phyloP scores from a whole-genome alignment of 2,797 vertebrate species.

The Brachyrhaphis roseni region DNA sequence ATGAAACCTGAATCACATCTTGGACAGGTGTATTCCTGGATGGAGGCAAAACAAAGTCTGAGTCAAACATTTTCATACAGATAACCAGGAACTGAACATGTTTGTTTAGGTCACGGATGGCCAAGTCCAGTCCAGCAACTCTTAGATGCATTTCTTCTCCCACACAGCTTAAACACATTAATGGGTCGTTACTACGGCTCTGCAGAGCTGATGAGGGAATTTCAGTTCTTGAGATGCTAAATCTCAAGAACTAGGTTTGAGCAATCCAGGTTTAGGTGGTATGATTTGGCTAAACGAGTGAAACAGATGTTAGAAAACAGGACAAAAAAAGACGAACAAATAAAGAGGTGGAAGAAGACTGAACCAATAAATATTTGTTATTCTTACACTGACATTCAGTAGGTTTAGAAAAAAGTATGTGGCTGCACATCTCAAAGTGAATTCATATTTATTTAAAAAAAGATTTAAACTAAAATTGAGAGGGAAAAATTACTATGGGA shows the following conservation, averaged over 20 bases:
- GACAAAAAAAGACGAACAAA: neutral
- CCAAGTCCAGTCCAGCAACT: no score
- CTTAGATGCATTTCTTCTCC: no score
- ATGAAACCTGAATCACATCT: constrained; percentile 97
- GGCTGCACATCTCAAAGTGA: neutral
- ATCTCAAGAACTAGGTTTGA: no score
- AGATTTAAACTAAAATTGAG: neutral
- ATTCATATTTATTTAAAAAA: neutral
- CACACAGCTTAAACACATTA: no score
- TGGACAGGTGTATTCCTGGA: constrained; percentile 94
- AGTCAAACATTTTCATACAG: neutral
- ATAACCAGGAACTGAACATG: neutral
- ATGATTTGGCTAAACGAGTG: neutral
- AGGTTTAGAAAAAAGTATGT: neutral
- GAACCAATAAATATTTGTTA: neutral
- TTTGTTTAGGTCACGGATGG: no score
- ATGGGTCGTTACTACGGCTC: no score
- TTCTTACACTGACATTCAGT: neutral
- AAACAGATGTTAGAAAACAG: neutral
- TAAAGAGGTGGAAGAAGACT: neutral
- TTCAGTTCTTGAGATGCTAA: no score
- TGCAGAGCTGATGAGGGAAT: no score
- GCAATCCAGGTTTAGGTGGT: neutral
- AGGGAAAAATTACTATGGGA: neutral
- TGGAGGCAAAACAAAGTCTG: constrained; percentile 31